These are phyloP conservation scores for Zootoca vivipara DNA, from an alignment of 2,113 vertebrate species.

Conservation along the genomic window DNA sequence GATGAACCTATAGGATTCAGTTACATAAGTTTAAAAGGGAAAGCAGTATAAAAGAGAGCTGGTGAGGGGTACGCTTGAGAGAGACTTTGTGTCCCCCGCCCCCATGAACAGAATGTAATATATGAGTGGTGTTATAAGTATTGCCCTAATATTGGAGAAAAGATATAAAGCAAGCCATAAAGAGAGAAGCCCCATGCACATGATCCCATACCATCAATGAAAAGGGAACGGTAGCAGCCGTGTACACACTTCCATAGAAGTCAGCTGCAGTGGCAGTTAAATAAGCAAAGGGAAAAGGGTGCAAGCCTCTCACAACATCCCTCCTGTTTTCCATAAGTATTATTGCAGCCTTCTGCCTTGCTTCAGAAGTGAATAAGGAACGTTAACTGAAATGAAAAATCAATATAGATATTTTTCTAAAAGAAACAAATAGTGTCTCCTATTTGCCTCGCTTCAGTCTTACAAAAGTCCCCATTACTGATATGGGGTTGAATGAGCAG, in stretches of 20 bases:
- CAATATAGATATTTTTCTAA: background rate
- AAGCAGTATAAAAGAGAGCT: background rate
- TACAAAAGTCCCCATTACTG: background rate
- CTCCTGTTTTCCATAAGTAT: too few relatives aligned
- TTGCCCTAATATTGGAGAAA: background rate
- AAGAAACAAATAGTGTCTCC: background rate
- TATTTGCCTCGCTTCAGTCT: background rate
- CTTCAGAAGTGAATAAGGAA: too few relatives aligned
- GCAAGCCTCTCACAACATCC: too few relatives aligned
- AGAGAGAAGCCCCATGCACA: background rate
- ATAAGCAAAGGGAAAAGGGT: background rate
- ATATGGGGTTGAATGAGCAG: background rate
- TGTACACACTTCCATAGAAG: background rate
- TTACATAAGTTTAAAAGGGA: background rate
- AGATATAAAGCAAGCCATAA: background rate
- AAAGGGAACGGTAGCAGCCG: background rate
- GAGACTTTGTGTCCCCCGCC: background rate
- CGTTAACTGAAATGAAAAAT: too few relatives aligned
- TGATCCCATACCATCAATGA: background rate
- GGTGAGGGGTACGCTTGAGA: background rate
- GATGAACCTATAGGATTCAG: background rate
- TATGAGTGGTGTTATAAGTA: background rate
- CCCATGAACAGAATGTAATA: background rate
- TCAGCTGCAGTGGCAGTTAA: background rate
- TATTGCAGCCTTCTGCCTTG: too few relatives aligned